Conservation (phyloP, 2,113 vertebrate species). For the Aythya baeri region DNA sequence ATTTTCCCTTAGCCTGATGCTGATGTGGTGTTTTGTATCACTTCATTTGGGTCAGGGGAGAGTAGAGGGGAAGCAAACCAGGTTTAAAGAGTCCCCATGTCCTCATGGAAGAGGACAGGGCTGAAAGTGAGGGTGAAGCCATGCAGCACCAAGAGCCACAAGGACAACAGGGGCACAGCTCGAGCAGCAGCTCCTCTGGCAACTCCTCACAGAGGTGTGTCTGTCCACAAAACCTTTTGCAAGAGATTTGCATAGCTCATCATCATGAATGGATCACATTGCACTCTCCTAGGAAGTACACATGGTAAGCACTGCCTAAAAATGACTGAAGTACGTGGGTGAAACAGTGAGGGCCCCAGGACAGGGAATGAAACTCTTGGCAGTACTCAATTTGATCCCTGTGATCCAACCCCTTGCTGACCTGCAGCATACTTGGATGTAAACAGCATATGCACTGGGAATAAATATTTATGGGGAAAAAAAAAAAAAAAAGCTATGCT, state of each 20-base stretch:
- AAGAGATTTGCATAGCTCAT: neutral
- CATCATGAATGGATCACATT: neutral
- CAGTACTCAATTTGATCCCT: neutral
- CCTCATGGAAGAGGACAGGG: neutral
- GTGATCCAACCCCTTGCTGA: neutral
- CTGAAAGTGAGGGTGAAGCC: neutral
- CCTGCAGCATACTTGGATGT: neutral
- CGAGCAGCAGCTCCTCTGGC: neutral
- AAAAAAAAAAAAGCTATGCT: neutral
- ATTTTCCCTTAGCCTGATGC: neutral
- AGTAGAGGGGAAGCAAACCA: neutral
- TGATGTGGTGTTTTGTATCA: neutral
- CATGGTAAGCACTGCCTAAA: neutral
- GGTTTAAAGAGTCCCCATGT: neutral
- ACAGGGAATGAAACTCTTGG: neutral
- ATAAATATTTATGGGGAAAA: constrained; percentile 21
- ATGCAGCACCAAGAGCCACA: neutral
- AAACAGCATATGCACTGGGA: constrained; percentile 17
- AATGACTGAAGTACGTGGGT: neutral
- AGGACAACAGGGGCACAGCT: neutral
- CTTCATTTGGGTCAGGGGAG: neutral
- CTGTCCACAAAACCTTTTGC: neutral
- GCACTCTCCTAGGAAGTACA: neutral
- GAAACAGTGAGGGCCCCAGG: neutral
- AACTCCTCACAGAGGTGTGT: neutral